These are phyloP conservation scores for Amiota communis DNA, from an alignment of 2,888 invertebrate species.

Conservation along the genomic window DNA sequence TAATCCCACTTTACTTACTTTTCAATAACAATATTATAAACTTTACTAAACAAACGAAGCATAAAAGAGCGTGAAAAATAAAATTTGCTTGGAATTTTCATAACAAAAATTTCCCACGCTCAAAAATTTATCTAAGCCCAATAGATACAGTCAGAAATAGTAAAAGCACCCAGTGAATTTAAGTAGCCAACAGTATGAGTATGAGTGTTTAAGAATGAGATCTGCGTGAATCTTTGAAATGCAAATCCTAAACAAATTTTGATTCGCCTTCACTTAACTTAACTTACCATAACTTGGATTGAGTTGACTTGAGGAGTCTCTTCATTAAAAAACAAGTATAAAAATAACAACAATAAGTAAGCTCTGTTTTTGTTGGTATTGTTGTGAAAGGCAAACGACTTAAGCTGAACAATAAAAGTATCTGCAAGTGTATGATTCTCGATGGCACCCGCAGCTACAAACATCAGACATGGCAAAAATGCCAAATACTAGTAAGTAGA, in stretches of 20 bases:
- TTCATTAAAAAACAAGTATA: constrained; percentile 18
- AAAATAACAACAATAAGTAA: not conserved
- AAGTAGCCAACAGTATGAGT: too few relatives aligned
- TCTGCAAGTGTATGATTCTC: too few relatives aligned
- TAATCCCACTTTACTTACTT: constrained; percentile 3
- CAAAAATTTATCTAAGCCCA: too few relatives aligned
- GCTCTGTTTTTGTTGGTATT: not conserved
- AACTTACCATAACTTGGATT: not conserved
- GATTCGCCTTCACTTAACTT: constrained; percentile 22
- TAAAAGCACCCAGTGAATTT: too few relatives aligned
- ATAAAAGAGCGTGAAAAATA: too few relatives aligned
- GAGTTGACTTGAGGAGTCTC: not conserved
- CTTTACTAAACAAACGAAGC: not conserved
- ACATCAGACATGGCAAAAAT: too few relatives aligned
- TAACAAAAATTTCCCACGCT: too few relatives aligned
- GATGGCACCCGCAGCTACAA: too few relatives aligned
- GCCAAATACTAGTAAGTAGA: too few relatives aligned
- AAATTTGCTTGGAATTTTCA: too few relatives aligned
- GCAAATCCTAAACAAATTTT: constrained; percentile 30
- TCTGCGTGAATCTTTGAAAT: not conserved
- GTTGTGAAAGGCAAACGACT: not conserved
- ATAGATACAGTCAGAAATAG: too few relatives aligned
- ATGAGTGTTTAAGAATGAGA: not conserved
- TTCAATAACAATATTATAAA: constrained; percentile 16
- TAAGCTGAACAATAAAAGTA: constrained; percentile 20